A percentile compares a stretch with the other conserved stretches of the same genome.
These are phyloP conservation scores for Cettia cetti DNA, from an alignment of 2,113 vertebrate genomes.

Conservation along the genomic window DNA sequence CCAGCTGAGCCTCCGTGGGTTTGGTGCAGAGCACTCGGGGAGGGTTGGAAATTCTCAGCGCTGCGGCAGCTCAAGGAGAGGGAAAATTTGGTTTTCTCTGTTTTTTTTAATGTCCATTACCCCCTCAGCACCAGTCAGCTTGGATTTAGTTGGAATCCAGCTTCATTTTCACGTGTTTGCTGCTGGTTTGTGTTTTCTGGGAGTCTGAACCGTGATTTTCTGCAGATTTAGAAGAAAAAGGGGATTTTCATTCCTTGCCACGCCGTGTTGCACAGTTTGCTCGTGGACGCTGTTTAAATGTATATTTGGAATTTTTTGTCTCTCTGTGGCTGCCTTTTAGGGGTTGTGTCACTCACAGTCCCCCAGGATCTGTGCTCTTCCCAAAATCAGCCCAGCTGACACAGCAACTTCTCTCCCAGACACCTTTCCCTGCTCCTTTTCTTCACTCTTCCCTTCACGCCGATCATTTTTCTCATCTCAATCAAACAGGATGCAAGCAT, in stretches of 20 bases:
- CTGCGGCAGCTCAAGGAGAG: neutral
- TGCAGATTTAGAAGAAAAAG: neutral
- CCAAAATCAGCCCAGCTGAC: neutral
- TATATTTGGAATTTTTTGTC: neutral
- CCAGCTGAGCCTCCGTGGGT: fast-evolving
- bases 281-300: fast-evolving
- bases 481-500: neutral
- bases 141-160: neutral
- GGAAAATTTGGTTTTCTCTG: neutral
- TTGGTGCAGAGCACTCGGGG: no score
- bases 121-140: neutral
- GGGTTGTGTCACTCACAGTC: neutral
- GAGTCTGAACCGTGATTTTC: neutral
- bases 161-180: neutral
- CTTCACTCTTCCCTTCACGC: fast-evolving
- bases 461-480: neutral
- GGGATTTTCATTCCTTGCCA: fast-evolving
- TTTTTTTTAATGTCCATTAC: fast-evolving
- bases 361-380: neutral
- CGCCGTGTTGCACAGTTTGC: fast-evolving
- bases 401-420: neutral
- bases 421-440: neutral
- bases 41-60: fast-evolving
- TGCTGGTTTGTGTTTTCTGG: neutral
- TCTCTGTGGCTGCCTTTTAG: neutral